Evolutionary conservation across 2,888 invertebrate species (phyloP).

Genomic region (Drosophila testacea): DNA sequence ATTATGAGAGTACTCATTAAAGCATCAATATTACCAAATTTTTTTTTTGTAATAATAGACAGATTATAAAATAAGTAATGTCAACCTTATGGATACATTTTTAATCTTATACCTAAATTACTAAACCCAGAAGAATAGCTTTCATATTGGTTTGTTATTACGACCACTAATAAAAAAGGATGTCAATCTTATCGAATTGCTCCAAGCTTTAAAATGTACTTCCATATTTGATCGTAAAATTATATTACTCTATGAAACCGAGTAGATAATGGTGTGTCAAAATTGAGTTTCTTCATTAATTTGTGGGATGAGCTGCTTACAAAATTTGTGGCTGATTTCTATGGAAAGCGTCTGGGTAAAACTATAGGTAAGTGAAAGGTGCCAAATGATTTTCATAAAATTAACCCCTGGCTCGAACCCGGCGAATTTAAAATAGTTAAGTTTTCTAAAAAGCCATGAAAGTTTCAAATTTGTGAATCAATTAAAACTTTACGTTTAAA

Average conservation of each 20-base stretch:
- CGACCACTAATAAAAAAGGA: not conserved
- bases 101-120: too few species aligned
- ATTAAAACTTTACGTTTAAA: not conserved
- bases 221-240: not conserved
- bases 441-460: not conserved
- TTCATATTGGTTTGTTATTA: too few species aligned
- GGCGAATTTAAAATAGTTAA: not conserved
- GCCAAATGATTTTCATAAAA: conserved; percentile 2
- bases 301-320: conserved; percentile 40
- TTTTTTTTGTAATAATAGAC: too few species aligned
- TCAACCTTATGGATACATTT: too few species aligned
- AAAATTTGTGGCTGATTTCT: conserved; percentile 36
- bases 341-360: conserved; percentile 42
- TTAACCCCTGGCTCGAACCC: not conserved
- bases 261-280: conserved; percentile 34
- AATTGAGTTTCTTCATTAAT: conserved; percentile 26
- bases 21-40: not conserved
- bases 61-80: too few species aligned
- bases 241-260: not conserved
- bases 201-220: too few species aligned
- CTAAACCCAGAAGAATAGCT: not conserved
- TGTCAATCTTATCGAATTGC: not conserved
- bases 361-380: conserved; percentile 48
- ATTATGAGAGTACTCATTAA: not conserved
- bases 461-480: not conserved